A percentile compares a stretch with the other conserved stretches of the same genome.
Evolutionary conservation across 2,888 invertebrate genomes (phyloP).

Genomic region (Autographa gamma): DNA sequence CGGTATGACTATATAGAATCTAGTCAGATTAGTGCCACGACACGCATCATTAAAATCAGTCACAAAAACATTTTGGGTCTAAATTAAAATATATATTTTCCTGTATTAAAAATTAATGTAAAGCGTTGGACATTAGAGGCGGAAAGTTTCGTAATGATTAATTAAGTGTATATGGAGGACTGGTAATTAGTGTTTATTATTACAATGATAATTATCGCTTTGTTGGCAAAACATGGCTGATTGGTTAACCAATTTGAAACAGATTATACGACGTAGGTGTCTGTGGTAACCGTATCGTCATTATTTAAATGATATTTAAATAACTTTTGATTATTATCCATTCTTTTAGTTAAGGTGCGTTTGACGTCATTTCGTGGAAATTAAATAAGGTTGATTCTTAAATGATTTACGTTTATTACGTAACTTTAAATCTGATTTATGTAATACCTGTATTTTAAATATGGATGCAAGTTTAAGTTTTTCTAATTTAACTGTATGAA

Average conservation of each 20-base stretch:
- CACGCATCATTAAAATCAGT: too few relatives aligned
- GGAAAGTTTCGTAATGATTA: constrained; percentile 1
- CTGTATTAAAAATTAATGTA: neutral
- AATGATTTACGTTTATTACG: neutral
- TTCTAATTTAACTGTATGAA: neutral
- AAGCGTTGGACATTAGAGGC: neutral
- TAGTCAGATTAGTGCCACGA: too few relatives aligned
- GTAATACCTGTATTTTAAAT: neutral
- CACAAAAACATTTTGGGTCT: neutral
- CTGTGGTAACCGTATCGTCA: constrained; percentile 19
- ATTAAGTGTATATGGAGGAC: neutral
- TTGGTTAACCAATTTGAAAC: constrained; percentile 11
- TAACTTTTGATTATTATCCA: constrained; percentile 2
- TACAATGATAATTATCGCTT: neutral
- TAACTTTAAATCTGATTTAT: too few relatives aligned
- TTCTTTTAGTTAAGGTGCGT: neutral
- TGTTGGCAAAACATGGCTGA: constrained; percentile 43
- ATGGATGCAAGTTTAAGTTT: neutral
- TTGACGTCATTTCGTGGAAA: constrained; percentile 31
- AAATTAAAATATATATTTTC: neutral
- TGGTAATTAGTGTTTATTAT: constrained; percentile 11
- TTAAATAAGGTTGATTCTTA: neutral
- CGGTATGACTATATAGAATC: too few relatives aligned
- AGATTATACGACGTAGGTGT: constrained; percentile 21
- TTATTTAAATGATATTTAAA: constrained; percentile 28